Base-by-base conservation (phyloP, 2,797 vertebrate genomes). In the Sebastes kiyomatsui region DNA sequence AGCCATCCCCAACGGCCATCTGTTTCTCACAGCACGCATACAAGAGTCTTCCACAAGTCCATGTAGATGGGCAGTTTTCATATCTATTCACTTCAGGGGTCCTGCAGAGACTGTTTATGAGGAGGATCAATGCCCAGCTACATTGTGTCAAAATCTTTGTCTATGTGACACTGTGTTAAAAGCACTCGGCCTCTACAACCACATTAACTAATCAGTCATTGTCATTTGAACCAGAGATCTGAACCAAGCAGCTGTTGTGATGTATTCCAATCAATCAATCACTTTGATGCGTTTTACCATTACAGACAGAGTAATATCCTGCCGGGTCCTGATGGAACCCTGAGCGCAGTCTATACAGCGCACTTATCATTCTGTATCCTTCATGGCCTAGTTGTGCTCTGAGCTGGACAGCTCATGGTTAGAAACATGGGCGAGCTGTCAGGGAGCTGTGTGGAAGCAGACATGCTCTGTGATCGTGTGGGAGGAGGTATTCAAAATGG, bases 381-480 rank as follows among this genome's bases (percentile, higher is more conserved):
- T 11, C 67, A 11, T 32, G 68, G 32, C 22, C 49, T 65, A 2
- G 52, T 28, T 64, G 65, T 67, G 73, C 59, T 81, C 54, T 62
- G 66, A 71, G 52, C 22, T 23, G 52, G 65, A 70, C 69, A n/a
- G 42, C 58, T 80, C 72, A 14, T 74, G 73, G 64, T 67, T 33
- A 49, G 68, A 58, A 72, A 80, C 60, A 16, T 10, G 69, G 55
- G 64, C 58, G 8, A 77, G 46, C 56, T 61, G 32, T 61, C 65
- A 18, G 74, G 62, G 59, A 38, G 83, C 75, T 23, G 80, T 4
- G 72, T 77, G 77, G 88, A 91, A 89, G 86, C 89, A 72, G 75
- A 72, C 88, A 89, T 93, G 92, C 91, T 89, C 71, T 79, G 82
- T 88, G 85, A 92, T 80, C 46, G 46, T 70, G 80, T 77, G 86